Conservation (phyloP, 2,113 vertebrate species). For the Podarcis raffonei region DNA sequence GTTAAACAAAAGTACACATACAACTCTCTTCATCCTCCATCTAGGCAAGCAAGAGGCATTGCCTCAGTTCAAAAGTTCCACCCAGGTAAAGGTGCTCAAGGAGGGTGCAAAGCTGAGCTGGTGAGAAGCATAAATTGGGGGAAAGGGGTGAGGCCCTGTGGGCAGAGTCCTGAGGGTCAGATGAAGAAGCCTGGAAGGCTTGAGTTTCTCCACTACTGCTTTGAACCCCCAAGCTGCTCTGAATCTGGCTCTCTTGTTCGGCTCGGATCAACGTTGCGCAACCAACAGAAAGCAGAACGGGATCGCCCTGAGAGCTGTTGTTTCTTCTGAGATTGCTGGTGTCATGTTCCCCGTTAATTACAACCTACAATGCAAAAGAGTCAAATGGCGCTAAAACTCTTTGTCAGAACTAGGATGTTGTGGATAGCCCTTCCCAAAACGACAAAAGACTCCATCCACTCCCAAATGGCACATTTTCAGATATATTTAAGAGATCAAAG, state of each 20-base stretch:
- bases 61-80: no score
- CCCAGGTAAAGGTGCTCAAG: no score
- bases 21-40: no score
- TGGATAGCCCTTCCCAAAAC: not conserved
- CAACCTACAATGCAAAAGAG: not conserved
- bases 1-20: no score
- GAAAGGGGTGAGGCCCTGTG: no score
- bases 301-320: not conserved
- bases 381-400: not conserved
- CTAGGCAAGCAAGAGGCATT: no score
- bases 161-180: no score
- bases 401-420: not conserved
- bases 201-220: no score
- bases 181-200: no score
- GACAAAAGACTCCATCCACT: not conserved
- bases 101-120: no score
- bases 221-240: not conserved
- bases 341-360: not conserved
- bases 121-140: no score
- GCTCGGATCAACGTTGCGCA: not conserved
- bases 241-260: not conserved
- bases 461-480: not conserved
- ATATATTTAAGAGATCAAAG: slow-evolving; percentile 9
- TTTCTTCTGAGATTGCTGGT: not conserved
- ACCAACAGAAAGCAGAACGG: not conserved